Base-by-base conservation (phyloP, 1,140 invertebrate genomes). In the Drosophila arawakana region DNA sequence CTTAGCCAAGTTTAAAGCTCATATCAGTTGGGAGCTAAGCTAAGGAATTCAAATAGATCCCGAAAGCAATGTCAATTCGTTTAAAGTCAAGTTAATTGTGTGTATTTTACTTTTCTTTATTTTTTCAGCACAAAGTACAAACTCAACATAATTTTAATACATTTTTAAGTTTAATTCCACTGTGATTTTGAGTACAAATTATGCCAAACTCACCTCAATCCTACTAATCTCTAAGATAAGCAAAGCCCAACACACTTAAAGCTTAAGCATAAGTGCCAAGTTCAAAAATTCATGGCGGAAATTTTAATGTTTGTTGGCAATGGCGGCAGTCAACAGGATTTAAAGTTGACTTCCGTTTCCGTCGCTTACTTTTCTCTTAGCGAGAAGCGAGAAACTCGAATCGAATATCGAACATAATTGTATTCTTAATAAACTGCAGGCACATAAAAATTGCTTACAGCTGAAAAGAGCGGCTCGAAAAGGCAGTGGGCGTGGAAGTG, bases 361-460 rank as follows among this genome's bases (percentile, higher is more conserved):
- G 39, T 43, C 25, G 18, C 57, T 55, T 54, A 39, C 60, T 52
- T 59, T 49, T 39, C 35, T 46, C 21, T 55, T 43, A n/a, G 39
- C 44, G 18, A 30, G 25, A 30, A 30, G 3, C 25, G 25, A 30
- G 25, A 30, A 5, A 5, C 25, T 4, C 3, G 25, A 30, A 30
- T 30, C 25, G 25, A 30, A 30, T 30, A 30, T 30, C 6, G 25
- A 30, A 41, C 62, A 72, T 79, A 82, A 86, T 86, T 88, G 76
- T 78, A 68, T 70, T 80, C 66, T 80, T 72, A 74, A 84, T 81
- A 80, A 71, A 77, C 77, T 70, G 81, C 37, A 63, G 65, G 66
- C 66, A 59, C 61, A 79, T 89, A 89, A 80, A 83, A 89, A 89
- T 88, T 80, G 89, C 77, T 83, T 83, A 74, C 73, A 80, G 54